Conservation (phyloP, 2,888 invertebrate species). For the Litoditis marina region DNA sequence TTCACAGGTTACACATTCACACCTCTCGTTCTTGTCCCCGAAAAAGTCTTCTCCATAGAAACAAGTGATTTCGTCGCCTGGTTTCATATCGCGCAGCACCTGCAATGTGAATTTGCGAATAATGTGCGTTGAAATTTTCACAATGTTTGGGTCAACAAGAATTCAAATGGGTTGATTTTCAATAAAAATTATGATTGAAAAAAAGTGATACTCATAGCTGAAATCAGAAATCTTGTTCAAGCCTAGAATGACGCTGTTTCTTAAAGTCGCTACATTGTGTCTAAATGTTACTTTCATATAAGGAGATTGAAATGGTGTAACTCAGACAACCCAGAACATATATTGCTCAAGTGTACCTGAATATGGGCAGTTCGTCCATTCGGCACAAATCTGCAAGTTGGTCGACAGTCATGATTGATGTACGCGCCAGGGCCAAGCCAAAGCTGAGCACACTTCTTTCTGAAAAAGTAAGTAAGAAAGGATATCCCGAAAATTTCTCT, state of each 20-base stretch:
- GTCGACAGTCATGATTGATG: constrained; percentile 96
- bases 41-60: constrained; percentile 98
- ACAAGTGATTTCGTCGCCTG: constrained; percentile 95
- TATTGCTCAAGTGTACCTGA: too few species aligned
- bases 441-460: constrained; percentile 93
- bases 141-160: not conserved
- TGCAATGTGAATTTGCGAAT: constrained; percentile 65
- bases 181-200: not conserved
- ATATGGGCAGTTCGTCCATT: constrained; percentile 94
- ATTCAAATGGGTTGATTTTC: too few species aligned
- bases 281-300: too few species aligned
- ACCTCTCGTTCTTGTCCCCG: constrained; percentile 91
- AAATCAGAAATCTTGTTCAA: not conserved
- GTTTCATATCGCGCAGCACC: constrained; percentile 87
- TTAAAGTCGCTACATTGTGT: too few species aligned
- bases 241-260: too few species aligned
- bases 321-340: too few species aligned
- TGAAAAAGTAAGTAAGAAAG: constrained; percentile 6
- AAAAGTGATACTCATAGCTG: not conserved
- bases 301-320: too few species aligned
- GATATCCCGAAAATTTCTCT: not conserved
- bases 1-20: constrained; percentile 98
- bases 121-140: not conserved
- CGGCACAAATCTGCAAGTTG: constrained; percentile 95
- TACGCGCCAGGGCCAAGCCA: constrained; percentile 99